Base-by-base conservation (phyloP, 37 sponge, comb jelly and placozoan species). In the Ianthella basta region DNA sequence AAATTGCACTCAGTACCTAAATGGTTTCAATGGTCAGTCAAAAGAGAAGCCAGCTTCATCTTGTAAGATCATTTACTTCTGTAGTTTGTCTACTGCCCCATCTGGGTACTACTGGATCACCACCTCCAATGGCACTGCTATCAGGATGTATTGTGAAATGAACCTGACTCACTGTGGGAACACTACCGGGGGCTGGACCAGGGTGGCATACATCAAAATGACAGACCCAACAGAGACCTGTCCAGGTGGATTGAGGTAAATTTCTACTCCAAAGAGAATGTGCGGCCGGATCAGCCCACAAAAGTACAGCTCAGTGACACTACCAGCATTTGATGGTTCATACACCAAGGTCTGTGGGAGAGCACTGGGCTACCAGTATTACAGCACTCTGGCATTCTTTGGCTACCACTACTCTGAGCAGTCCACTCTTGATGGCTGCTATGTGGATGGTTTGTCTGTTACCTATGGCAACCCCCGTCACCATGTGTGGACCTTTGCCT, bases 191-290 rank as follows among this genome's bases (percentile, higher is more conserved):
- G 86, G 60, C 10, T 86, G 87, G 87, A 80, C 20, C 20, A 79
- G 87, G 35, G 29, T 80, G 12, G 87, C 40, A 27, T 80, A 75
- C 40, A 59, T 86, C 60, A 66, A 86, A 40, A 86, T 80, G 70
- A 86, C 81, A 0, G 81, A 86, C n/a, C 40, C 69, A 5, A 10
- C 20, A n/a, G 64, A 55, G 27, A 8, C 35, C 2, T 86, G 87
- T 41, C 81, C 72, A 4, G n/a, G 24, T n/a, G 27, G 30, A 0
- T 50, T 80, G 16, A 29, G 66, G 10, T 0, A 14, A 29, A 29
- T 53, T 12, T 55, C 35, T 0, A 63, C 79, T 0, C 80, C 79
- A 61, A 61, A 34, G 55, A 63, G 64, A 55, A 0, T 56, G 0
- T 86, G 86, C 39, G 67, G 53, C 0, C 77, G 80, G 55, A 19